Percentiles rank a stretch among this genome's conserved stretches.
These are phyloP conservation scores for Rhagophthalmus giganteus DNA, from an alignment of 2,888 invertebrate genomes.

Conservation along the genomic window DNA sequence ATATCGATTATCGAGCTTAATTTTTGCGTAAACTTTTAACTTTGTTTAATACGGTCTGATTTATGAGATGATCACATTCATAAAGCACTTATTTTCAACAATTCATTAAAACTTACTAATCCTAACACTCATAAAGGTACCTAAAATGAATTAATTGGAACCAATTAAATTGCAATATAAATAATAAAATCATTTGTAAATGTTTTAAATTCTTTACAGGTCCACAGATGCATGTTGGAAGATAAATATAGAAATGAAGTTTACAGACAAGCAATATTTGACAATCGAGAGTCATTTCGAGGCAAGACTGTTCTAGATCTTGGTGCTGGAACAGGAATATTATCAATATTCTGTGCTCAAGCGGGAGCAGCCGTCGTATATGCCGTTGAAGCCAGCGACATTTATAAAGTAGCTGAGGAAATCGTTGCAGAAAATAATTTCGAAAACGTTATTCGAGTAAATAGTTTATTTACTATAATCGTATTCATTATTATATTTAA, in stretches of 20 bases:
- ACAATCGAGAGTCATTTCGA: slow-evolving; percentile 66
- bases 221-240: slow-evolving; percentile 79
- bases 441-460: slow-evolving; percentile 67
- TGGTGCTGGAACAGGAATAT: slow-evolving; percentile 84
- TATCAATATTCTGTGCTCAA: slow-evolving; percentile 86
- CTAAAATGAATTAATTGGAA: too few relatives aligned
- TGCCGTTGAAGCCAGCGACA: slow-evolving; percentile 79
- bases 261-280: slow-evolving; percentile 78
- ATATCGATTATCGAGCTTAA: too few relatives aligned
- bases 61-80: too few relatives aligned
- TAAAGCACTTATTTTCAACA: too few relatives aligned
- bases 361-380: slow-evolving; percentile 89
- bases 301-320: slow-evolving; percentile 84
- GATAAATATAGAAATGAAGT: slow-evolving; percentile 76
- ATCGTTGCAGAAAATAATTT: slow-evolving; percentile 73
- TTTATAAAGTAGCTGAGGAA: slow-evolving; percentile 66
- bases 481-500: too few relatives aligned
- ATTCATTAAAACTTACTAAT: too few relatives aligned
- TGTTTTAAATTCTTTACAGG: slow-evolving; percentile 54
- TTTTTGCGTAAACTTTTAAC: too few relatives aligned
- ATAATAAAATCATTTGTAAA: too few relatives aligned
- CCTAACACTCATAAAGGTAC: too few relatives aligned
- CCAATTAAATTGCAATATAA: too few relatives aligned
- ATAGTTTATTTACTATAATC: too few relatives aligned
- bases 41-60: too few relatives aligned